Percentiles rank a stretch among this genome's conserved stretches.
These are phyloP conservation scores for Syngnathoides biaculeatus DNA, from an alignment of 2,113 vertebrate species.

Conservation along the genomic window DNA sequence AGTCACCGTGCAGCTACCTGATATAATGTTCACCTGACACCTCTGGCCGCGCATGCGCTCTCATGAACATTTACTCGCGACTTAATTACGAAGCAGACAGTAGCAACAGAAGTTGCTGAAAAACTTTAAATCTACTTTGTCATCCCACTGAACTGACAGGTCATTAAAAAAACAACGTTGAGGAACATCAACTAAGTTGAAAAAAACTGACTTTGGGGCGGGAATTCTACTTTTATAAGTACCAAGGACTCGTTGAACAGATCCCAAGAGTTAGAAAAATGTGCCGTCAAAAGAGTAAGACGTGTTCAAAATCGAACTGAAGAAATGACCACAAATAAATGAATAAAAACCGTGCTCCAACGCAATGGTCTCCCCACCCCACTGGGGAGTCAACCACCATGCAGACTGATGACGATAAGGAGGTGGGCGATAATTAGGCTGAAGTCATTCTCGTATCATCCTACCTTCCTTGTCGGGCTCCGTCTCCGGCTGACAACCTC, in stretches of 20 bases:
- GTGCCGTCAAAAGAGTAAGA: conserved; percentile 23
- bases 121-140: background rate
- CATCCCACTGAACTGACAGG: background rate
- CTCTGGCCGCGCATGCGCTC: conserved; percentile 27
- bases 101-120: conserved; percentile 17
- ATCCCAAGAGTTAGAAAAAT: conserved; percentile 21
- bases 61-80: conserved; percentile 1
- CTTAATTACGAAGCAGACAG: background rate
- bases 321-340: background rate
- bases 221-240: background rate
- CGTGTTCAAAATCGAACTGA: background rate
- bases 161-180: too few species aligned
- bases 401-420: background rate
- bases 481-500: conserved; percentile 62
- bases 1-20: conserved; percentile 50
- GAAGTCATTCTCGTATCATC: conserved; percentile 36
- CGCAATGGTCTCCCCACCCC: conserved; percentile 7
- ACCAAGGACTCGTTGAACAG: background rate
- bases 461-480: conserved; percentile 73
- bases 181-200: background rate
- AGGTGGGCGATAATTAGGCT: conserved; percentile 8
- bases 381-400: background rate
- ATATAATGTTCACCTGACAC: conserved; percentile 63
- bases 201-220: background rate
- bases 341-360: background rate